phyloP scores from a whole-genome alignment of 2,113 vertebrate species.

The Ursus arctos region DNA sequence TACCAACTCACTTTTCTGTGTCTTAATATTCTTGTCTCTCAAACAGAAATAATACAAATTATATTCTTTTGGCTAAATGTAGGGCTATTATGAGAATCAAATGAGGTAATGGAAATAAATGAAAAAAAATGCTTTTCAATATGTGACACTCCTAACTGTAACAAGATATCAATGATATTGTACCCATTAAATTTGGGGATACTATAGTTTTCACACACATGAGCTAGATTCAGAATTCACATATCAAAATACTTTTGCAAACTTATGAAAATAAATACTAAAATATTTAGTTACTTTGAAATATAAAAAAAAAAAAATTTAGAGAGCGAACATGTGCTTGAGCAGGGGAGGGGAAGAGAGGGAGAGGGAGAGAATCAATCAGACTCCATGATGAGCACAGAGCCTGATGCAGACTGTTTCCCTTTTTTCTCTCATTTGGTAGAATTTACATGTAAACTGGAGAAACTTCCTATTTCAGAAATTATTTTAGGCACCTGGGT shows the following conservation, averaged over 20 bases:
- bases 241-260: not conserved
- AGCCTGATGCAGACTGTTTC: not conserved
- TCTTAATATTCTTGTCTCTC: not conserved
- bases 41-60: not conserved
- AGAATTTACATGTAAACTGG: not conserved
- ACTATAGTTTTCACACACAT: not conserved
- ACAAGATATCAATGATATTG: not conserved
- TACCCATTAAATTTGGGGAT: not conserved
- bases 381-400: not conserved
- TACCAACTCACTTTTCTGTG: not conserved
- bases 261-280: not conserved
- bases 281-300: not conserved
- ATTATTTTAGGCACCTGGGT: not conserved
- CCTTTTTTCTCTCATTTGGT: not conserved
- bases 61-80: not conserved
- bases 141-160: not conserved
- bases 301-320: not conserved
- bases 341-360: not conserved
- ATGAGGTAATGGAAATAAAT: not conserved
- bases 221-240: not conserved
- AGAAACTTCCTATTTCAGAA: constrained; percentile 1
- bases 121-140: not conserved
- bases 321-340: not conserved
- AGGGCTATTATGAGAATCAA: not conserved
- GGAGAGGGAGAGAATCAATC: not conserved